phyloP scores from a whole-genome alignment of 2,113 vertebrate species.

The Onychostruthus taczanowskii region DNA sequence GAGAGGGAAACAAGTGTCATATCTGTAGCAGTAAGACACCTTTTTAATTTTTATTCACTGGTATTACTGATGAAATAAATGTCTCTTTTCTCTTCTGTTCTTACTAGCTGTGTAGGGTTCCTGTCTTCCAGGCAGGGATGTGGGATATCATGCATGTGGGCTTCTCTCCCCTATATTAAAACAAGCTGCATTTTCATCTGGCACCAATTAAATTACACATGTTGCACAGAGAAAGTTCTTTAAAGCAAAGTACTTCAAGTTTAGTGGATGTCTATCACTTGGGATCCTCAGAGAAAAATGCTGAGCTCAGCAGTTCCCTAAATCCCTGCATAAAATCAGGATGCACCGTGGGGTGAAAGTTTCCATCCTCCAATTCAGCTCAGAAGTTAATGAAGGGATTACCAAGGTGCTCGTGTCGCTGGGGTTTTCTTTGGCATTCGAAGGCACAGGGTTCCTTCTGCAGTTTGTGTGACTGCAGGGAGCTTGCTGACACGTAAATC shows the following conservation, averaged over 20 bases:
- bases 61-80: background rate
- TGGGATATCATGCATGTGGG: rapidly evolving
- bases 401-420: background rate
- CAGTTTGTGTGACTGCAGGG: background rate
- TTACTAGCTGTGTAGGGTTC: background rate
- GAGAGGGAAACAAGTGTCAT: background rate
- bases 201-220: background rate
- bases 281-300: background rate
- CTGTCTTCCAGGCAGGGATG: background rate
- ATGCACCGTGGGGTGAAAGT: background rate
- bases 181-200: background rate
- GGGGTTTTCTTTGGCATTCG: background rate
- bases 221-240: background rate
- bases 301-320: background rate
- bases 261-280: background rate
- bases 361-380: background rate
- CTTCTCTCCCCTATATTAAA: background rate
- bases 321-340: background rate
- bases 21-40: background rate
- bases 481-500: background rate
- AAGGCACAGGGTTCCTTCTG: background rate
- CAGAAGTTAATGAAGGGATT: background rate
- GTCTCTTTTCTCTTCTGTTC: background rate
- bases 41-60: background rate
- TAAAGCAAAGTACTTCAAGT: background rate